Conservation (phyloP, 2,888 invertebrate species). For the Caenorhabditis uteleia region DNA sequence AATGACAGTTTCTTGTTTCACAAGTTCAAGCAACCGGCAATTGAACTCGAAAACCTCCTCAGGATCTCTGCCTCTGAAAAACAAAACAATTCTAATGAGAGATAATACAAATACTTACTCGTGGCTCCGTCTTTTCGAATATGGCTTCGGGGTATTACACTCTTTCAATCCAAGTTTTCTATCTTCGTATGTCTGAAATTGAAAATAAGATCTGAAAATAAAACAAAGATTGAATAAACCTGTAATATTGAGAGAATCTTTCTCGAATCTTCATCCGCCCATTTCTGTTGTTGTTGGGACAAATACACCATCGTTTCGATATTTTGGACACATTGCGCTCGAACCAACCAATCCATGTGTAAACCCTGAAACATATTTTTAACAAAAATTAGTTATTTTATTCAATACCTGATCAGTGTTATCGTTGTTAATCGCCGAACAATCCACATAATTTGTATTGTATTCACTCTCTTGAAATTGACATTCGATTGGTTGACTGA, state of each 20-base stretch:
- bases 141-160: constrained; percentile 1
- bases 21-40: constrained; percentile 5
- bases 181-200: constrained; percentile 7
- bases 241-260: constrained; percentile 14
- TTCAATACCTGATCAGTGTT: too few relatives aligned
- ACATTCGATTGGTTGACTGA: too few relatives aligned
- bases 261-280: constrained; percentile 16
- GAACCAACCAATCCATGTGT: constrained; percentile 26
- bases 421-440: too few relatives aligned
- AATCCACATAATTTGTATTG: too few relatives aligned
- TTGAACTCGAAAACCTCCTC: constrained; percentile 11
- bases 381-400: too few relatives aligned
- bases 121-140: not conserved
- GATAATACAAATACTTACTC: not conserved
- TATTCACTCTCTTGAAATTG: too few relatives aligned
- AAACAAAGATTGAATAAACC: constrained; percentile 5
- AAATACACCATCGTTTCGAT: constrained; percentile 22
- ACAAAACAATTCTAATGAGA: too few relatives aligned
- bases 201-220: not conserved
- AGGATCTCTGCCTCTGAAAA: constrained; percentile 1
- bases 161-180: not conserved
- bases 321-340: constrained; percentile 7
- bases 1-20: constrained; percentile 18
- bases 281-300: constrained; percentile 13
- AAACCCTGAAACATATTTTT: constrained; percentile 18